Evolutionary conservation across 2,888 invertebrate species (phyloP).

Genomic region (Metallyticus violacea): DNA sequence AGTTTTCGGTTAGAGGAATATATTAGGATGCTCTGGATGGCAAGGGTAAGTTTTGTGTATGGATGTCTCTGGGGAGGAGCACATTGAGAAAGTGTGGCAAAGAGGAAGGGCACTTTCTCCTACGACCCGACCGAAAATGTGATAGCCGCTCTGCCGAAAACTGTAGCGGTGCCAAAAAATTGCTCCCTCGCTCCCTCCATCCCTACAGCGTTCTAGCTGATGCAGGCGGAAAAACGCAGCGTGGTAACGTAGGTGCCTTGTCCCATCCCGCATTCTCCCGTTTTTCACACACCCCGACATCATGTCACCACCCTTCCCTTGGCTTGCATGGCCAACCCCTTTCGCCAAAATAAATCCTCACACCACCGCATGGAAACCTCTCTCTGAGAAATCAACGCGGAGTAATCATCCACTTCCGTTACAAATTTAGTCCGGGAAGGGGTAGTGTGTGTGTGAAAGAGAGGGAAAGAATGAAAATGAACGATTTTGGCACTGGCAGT

Average conservation of each 20-base stretch:
- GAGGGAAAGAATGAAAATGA: not conserved
- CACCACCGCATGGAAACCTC: not conserved
- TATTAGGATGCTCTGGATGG: not conserved
- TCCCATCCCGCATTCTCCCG: not conserved
- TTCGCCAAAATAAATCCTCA: not conserved
- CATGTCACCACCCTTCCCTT: not conserved
- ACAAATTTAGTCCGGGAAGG: not conserved
- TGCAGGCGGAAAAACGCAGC: constrained; percentile 11
- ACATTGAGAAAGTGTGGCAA: not conserved
- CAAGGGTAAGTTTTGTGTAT: not conserved
- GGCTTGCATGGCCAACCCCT: not conserved
- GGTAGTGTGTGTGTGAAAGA: not conserved
- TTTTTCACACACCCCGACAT: constrained; percentile 1
- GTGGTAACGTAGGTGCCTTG: not conserved
- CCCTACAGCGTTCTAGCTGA: constrained; percentile 5
- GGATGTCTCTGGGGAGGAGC: not conserved
- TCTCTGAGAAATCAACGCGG: not conserved
- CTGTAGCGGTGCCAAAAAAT: constrained; percentile 11
- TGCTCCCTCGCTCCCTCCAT: not conserved
- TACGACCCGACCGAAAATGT: not conserved
- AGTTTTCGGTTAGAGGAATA: not conserved
- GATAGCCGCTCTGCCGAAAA: constrained; percentile 9
- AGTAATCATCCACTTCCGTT: not conserved
- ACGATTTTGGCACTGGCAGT: not conserved
- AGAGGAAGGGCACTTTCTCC: not conserved